These are phyloP conservation scores for Apolygus lucorum DNA, from an alignment of 1,140 invertebrate species.

Conservation along the genomic window DNA sequence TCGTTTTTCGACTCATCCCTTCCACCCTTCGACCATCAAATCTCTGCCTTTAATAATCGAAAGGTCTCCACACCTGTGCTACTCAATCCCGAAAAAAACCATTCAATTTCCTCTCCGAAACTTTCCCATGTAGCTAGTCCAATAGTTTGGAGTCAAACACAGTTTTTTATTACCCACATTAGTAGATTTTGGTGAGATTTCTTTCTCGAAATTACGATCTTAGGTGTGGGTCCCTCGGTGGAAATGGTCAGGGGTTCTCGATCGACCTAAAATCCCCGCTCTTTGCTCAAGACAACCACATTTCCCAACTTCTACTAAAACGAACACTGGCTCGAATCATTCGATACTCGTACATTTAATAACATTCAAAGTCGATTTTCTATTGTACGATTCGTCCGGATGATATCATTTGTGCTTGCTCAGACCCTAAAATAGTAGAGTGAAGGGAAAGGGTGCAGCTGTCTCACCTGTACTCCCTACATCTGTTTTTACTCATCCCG, in stretches of 20 bases:
- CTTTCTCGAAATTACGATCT: background rate
- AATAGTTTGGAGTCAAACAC: background rate
- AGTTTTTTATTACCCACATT: background rate
- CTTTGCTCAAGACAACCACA: no score
- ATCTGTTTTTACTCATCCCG: no score
- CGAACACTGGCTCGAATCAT: no score
- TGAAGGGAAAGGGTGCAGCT: no score
- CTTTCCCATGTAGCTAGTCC: background rate
- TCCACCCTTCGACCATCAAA: background rate
- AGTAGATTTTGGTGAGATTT: no score
- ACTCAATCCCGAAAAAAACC: background rate
- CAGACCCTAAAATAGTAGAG: no score
- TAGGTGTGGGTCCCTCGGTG: background rate
- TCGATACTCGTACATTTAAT: no score
- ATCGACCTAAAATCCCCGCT: background rate
- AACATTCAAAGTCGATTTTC: no score
- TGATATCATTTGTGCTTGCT: no score
- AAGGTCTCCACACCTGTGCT: constrained; percentile 2
- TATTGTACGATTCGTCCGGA: no score
- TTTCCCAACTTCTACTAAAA: no score
- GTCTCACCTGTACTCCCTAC: no score
- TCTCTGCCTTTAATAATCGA: background rate
- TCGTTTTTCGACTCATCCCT: background rate
- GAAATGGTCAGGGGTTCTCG: background rate
- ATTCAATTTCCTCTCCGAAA: background rate